Conservation (phyloP, 2,888 invertebrate genomes). For the Drosophila vallismaia region DNA sequence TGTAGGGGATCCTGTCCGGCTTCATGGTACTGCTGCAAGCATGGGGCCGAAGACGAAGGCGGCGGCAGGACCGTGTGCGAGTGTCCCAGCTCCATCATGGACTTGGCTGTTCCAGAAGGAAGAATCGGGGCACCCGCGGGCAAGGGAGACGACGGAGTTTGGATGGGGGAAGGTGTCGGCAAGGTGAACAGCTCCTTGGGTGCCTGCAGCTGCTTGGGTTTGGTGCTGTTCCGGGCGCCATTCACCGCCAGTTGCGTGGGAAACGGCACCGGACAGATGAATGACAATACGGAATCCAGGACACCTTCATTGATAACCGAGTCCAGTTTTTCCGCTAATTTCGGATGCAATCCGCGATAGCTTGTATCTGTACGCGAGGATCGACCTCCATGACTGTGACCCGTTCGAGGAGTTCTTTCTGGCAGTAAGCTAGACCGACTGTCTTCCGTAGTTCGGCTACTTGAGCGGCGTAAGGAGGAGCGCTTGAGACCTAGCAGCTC, state of each 20-base stretch:
- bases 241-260: conserved; percentile 46
- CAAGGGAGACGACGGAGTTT: neutral
- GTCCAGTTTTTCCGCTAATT: conserved; percentile 80
- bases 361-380: conserved; percentile 22
- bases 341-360: conserved; percentile 75
- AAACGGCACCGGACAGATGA: conserved; percentile 85
- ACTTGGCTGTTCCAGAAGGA: conserved; percentile 23
- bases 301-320: conserved; percentile 92
- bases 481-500: conserved; percentile 66
- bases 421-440: conserved; percentile 30
- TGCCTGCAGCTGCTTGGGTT: conserved; percentile 37
- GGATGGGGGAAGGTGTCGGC: conserved; percentile 9
- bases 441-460: conserved; percentile 15
- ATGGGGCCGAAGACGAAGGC: conserved; percentile 6
- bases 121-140: conserved; percentile 4
- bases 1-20: conserved; percentile 7
- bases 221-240: conserved; percentile 10
- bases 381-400: conserved; percentile 43
- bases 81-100: conserved; percentile 35
- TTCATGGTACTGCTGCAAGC: conserved; percentile 18
- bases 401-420: conserved; percentile 39
- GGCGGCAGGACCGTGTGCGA: conserved; percentile 6
- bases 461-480: conserved; percentile 12
- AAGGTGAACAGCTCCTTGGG: conserved; percentile 25
- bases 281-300: conserved; percentile 92